Evolutionary conservation across 2,797 vertebrate species (phyloP).

Genomic region (Clarias laeviceps): DNA sequence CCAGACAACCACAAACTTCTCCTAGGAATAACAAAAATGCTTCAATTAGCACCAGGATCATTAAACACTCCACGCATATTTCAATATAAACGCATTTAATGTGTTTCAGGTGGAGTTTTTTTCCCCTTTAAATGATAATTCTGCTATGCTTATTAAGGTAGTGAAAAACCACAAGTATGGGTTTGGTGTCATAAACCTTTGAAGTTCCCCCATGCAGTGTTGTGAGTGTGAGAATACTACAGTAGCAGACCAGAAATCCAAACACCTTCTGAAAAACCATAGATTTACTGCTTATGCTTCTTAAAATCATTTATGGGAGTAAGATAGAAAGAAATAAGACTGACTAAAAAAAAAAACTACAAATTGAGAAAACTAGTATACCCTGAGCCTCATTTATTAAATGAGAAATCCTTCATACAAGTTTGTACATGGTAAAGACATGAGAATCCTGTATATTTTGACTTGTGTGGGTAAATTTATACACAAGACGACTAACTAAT

Average conservation of each 20-base stretch:
- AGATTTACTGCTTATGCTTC: constrained; percentile 5
- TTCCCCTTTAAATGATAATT: not conserved
- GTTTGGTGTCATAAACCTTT: constrained; percentile 6
- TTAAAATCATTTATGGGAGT: not conserved
- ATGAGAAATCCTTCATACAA: not conserved
- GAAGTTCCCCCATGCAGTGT: not conserved
- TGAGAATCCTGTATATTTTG: not conserved
- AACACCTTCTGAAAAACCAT: not conserved
- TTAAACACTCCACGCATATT: not conserved
- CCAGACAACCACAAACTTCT: not conserved
- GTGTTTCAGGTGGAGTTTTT: not conserved
- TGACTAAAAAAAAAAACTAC: too few species aligned
- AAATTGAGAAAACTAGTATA: not conserved
- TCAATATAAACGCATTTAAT: not conserved
- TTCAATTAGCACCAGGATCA: not conserved
- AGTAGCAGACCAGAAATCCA: not conserved
- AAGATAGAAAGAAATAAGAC: not conserved
- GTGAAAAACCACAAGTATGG: not conserved
- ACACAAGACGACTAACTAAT: not conserved
- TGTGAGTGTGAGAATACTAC: not conserved
- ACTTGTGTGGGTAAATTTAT: not conserved
- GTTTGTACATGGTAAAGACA: not conserved
- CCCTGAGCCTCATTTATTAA: not conserved
- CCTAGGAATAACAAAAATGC: too few species aligned
- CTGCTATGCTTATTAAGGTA: not conserved